Evolutionary conservation across 2,797 vertebrate species (phyloP).

Genomic region (Chrysocyon brachyurus): DNA sequence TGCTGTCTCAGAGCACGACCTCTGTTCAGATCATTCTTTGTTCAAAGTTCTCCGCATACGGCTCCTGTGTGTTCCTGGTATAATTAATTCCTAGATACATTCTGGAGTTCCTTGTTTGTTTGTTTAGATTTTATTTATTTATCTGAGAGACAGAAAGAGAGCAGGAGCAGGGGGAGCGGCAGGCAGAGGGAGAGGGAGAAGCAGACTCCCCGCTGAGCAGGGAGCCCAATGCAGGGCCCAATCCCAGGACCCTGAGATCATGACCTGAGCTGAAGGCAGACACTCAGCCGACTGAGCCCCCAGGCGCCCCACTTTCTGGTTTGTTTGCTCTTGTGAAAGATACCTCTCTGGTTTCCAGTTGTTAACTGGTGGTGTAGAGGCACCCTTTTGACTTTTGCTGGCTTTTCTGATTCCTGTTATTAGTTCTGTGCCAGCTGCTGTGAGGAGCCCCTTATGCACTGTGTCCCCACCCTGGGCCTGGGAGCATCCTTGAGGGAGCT

Average conservation of each 20-base stretch:
- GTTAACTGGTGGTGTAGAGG: not conserved
- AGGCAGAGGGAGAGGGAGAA: not conserved
- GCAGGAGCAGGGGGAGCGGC: not conserved
- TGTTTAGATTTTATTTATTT: not conserved
- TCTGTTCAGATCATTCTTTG: not conserved
- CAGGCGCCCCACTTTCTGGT: not conserved
- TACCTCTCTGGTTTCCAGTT: not conserved
- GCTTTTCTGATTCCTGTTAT: not conserved
- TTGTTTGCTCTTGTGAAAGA: not conserved
- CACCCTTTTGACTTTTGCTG: not conserved
- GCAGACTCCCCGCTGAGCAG: not conserved
- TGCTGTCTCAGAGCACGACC: not conserved
- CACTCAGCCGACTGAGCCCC: not conserved
- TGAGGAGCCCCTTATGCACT: not conserved
- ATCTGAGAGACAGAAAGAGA: not conserved
- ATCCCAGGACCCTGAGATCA: not conserved
- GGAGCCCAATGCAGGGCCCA: rapidly evolving
- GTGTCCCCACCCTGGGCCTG: not conserved
- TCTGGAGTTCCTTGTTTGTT: not conserved
- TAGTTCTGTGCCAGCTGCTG: not conserved
- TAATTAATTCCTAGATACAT: not conserved
- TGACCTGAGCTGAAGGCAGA: not conserved
- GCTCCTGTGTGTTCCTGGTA: not conserved
- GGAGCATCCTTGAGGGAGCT: not conserved
- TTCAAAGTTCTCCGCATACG: not conserved